A percentile compares a stretch with the other conserved stretches of the same genome.
These are phyloP conservation scores for Mormyrops attenuatus DNA, from an alignment of 2,797 vertebrate genomes.

Conservation along the genomic window DNA sequence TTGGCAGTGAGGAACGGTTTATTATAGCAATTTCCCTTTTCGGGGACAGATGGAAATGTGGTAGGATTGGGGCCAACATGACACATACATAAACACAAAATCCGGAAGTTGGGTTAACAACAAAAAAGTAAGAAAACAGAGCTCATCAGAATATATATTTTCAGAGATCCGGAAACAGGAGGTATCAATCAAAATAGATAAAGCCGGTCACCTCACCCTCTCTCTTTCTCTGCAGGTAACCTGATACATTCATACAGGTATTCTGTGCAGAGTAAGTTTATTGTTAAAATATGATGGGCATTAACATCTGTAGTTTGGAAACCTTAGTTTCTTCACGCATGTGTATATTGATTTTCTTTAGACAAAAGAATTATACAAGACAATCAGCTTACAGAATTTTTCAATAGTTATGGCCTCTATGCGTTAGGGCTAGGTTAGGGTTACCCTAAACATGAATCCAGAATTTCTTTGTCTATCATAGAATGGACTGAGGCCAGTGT, in stretches of 20 bases:
- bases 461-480: constrained; percentile 58
- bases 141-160: neutral
- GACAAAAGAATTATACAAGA: constrained; percentile 41
- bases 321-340: constrained; percentile 35
- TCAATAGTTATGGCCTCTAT: constrained; percentile 54
- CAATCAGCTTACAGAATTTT: constrained; percentile 30
- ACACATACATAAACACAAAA: neutral
- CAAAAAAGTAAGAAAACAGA: neutral
- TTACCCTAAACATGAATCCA: constrained; percentile 53
- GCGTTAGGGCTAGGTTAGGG: constrained; percentile 37
- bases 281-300: constrained; percentile 42
- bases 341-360: constrained; percentile 40
- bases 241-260: neutral
- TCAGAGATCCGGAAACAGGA: neutral
- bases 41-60: neutral
- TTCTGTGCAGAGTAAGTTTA: constrained; percentile 25
- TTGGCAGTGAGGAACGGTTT: neutral
- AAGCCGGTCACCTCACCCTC: neutral
- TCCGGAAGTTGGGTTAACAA: neutral
- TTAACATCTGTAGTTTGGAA: constrained; percentile 32
- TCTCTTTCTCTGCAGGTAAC: neutral
- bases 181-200: neutral
- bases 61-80: neutral
- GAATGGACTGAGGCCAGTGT: constrained; percentile 39
- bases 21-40: neutral